Conservation (phyloP, 2,888 invertebrate genomes). For the Caenorhabditis angaria region DNA sequence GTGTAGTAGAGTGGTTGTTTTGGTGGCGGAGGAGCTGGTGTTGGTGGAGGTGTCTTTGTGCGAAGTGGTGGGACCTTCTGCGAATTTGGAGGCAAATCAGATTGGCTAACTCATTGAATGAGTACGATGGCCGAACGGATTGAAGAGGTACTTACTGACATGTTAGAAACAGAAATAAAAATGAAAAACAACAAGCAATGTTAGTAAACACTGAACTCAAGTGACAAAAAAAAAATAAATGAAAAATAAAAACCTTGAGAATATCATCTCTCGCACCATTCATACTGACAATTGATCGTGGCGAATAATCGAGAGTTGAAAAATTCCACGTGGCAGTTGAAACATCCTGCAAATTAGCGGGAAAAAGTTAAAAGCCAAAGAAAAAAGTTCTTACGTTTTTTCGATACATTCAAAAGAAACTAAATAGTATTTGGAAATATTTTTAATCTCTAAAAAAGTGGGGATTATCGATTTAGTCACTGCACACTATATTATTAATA, state of each 20-base stretch:
- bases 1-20: slow-evolving; percentile 35
- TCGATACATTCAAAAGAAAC: too few relatives aligned
- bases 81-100: neutral
- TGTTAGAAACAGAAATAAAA: neutral
- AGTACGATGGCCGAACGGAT: neutral
- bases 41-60: slow-evolving; percentile 36
- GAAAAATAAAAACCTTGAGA: slow-evolving; percentile 56
- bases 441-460: neutral
- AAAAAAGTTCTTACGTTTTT: neutral
- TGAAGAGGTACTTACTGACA: neutral
- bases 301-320: slow-evolving; percentile 67
- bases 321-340: slow-evolving; percentile 71
- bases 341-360: slow-evolving; percentile 59
- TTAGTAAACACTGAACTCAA: slow-evolving; percentile 3
- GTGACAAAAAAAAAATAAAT: slow-evolving; percentile 7
- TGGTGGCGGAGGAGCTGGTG: slow-evolving; percentile 22
- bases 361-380: slow-evolving; percentile 3
- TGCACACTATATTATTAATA: neutral
- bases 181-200: neutral
- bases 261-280: slow-evolving; percentile 68
- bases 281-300: slow-evolving; percentile 69
- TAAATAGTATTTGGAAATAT: neutral
- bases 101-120: neutral
- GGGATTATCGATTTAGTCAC: neutral
- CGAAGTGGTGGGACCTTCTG: slow-evolving; percentile 44